Percentiles rank a stretch among this genome's conserved stretches.
Conservation (phyloP, 2,888 invertebrate genomes). For the Polymixis flavicincta region DNA sequence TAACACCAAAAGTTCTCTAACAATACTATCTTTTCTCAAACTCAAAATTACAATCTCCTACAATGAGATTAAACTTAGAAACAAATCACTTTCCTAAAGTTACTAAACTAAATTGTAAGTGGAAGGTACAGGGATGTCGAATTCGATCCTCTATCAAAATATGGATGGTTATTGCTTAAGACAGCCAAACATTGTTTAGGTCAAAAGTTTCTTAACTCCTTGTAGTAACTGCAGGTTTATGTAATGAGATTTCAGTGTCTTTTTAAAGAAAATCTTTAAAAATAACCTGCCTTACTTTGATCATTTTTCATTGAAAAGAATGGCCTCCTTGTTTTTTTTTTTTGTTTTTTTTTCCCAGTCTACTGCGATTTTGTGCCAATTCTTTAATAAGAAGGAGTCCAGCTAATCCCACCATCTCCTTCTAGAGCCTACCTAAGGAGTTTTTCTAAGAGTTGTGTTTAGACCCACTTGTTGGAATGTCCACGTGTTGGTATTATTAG, state of each 20-base stretch:
- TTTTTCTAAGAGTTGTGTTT: too few relatives aligned
- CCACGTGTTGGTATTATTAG: too few relatives aligned
- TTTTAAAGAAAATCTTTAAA: too few relatives aligned
- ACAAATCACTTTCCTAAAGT: slow-evolving; percentile 35
- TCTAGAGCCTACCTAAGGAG: too few relatives aligned
- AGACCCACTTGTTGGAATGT: too few relatives aligned
- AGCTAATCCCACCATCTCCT: too few relatives aligned
- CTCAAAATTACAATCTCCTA: not conserved
- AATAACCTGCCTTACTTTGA: too few relatives aligned
- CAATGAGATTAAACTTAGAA: slow-evolving; percentile 19
- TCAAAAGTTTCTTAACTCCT: slow-evolving; percentile 22
- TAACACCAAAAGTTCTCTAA: not conserved
- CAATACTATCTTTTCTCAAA: not conserved
- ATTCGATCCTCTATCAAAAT: slow-evolving; percentile 42
- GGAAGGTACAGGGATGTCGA: slow-evolving; percentile 19
- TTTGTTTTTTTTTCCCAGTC: too few relatives aligned
- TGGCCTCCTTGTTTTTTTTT: too few relatives aligned
- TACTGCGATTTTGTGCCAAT: too few relatives aligned
- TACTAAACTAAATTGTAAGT: slow-evolving; percentile 20
- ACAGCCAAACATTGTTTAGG: slow-evolving; percentile 37
- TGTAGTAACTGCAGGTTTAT: slow-evolving; percentile 2
- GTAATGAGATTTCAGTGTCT: slow-evolving; percentile 2
- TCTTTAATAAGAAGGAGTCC: too few relatives aligned
- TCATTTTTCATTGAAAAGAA: too few relatives aligned
- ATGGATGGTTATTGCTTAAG: slow-evolving; percentile 35